Evolutionary conservation across 2,113 vertebrate genomes (phyloP).

Genomic region (Illadopsis cleaveri): DNA sequence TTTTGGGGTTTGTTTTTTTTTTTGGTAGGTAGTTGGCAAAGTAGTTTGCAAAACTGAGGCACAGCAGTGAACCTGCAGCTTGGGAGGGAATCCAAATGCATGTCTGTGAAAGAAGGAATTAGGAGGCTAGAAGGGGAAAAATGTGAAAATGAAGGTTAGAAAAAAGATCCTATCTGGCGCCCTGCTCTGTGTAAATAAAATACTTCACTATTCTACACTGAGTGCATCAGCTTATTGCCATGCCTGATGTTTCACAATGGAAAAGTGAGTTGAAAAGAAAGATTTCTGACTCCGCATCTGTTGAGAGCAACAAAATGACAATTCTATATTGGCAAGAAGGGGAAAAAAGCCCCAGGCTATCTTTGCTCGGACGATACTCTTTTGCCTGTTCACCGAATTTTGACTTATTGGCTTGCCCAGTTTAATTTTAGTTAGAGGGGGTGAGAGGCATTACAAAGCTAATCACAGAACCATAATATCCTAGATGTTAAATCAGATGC

Average conservation of each 20-base stretch:
- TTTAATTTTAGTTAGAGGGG: background rate
- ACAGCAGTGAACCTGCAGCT: background rate
- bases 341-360: background rate
- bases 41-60: background rate
- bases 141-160: background rate
- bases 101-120: background rate
- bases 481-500: background rate
- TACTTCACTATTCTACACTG: background rate
- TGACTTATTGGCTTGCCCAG: background rate
- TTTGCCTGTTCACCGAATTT: background rate
- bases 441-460: background rate
- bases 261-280: background rate
- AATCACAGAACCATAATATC: accelerated
- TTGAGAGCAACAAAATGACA: background rate
- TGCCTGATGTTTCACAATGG: background rate
- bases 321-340: background rate
- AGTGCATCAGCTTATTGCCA: background rate
- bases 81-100: background rate
- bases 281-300: background rate
- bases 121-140: background rate
- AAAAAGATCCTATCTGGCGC: background rate
- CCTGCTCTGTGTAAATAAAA: background rate
- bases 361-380: background rate
- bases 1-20: too few relatives aligned
- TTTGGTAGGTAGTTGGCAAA: background rate